phyloP scores from a whole-genome alignment of 2,797 vertebrate species.

The Pterois miles region DNA sequence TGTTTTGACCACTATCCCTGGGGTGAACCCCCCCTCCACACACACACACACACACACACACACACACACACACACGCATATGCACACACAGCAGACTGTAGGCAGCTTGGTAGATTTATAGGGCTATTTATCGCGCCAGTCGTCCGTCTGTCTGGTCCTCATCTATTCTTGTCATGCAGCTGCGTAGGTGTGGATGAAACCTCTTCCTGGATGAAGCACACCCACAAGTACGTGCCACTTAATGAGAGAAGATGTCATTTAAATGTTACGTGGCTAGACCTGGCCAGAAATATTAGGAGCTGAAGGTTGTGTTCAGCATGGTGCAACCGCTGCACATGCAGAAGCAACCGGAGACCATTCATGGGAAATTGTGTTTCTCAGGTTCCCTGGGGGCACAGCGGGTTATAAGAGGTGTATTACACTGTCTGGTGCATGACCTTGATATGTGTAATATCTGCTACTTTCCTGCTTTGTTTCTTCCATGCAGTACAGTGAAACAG shows the following conservation, averaged over 20 bases:
- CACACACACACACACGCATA: conserved; percentile 6
- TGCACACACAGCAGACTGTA: conserved; percentile 22
- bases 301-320: not conserved
- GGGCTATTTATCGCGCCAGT: conserved; percentile 66
- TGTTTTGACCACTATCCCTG: conserved; percentile 40
- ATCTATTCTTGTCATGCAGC: conserved; percentile 67
- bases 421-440: conserved; percentile 56
- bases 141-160: conserved; percentile 48
- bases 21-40: conserved; percentile 40
- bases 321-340: conserved; percentile 23
- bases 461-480: conserved; percentile 28
- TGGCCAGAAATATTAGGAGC: conserved; percentile 2
- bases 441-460: conserved; percentile 19
- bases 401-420: conserved; percentile 38
- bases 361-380: conserved; percentile 46
- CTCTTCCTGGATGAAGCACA: conserved; percentile 50
- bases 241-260: conserved; percentile 45
- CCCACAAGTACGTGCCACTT: conserved; percentile 29
- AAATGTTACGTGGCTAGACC: not conserved
- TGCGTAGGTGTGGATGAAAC: conserved; percentile 56
- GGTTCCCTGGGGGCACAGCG: conserved; percentile 24
- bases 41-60: not conserved
- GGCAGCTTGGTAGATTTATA: conserved; percentile 66
- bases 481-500: not conserved
- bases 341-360: conserved; percentile 47